These are phyloP conservation scores for Epinotia brunnichana DNA, from an alignment of 2,888 invertebrate genomes.

Conservation along the genomic window DNA sequence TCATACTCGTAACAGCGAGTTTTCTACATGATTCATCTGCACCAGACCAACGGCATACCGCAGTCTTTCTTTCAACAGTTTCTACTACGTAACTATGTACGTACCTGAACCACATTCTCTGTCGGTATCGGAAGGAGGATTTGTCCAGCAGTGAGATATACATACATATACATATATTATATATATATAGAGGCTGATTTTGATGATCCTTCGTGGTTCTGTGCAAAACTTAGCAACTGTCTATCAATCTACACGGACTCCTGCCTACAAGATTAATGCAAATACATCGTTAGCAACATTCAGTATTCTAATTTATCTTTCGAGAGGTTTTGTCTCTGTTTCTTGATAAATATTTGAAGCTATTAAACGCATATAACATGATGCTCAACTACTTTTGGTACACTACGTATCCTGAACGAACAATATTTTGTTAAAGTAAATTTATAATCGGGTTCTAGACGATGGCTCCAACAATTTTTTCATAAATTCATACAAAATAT, in stretches of 20 bases:
- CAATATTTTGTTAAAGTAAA: too few relatives aligned
- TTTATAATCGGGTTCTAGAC: too few relatives aligned
- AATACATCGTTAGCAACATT: background rate
- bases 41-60: constrained; percentile 54
- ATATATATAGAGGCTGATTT: background rate
- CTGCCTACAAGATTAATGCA: background rate
- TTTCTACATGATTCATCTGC: constrained; percentile 70
- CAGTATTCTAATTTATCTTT: background rate
- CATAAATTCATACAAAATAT: too few relatives aligned
- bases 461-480: too few relatives aligned
- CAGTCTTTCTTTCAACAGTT: constrained; percentile 33
- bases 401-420: too few relatives aligned
- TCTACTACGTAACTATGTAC: constrained; percentile 6
- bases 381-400: too few relatives aligned
- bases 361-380: too few relatives aligned
- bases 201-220: too few relatives aligned
- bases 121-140: constrained; percentile 7
- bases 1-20: constrained; percentile 75
- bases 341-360: background rate
- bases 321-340: background rate
- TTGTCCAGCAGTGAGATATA: background rate
- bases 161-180: too few relatives aligned
- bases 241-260: background rate
- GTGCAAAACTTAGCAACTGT: too few relatives aligned
- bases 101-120: constrained; percentile 21